Evolutionary conservation across 2,113 vertebrate genomes (phyloP), one percentile per base, ranked within the genome.

Genomic region (Jacana jacana): DNA sequence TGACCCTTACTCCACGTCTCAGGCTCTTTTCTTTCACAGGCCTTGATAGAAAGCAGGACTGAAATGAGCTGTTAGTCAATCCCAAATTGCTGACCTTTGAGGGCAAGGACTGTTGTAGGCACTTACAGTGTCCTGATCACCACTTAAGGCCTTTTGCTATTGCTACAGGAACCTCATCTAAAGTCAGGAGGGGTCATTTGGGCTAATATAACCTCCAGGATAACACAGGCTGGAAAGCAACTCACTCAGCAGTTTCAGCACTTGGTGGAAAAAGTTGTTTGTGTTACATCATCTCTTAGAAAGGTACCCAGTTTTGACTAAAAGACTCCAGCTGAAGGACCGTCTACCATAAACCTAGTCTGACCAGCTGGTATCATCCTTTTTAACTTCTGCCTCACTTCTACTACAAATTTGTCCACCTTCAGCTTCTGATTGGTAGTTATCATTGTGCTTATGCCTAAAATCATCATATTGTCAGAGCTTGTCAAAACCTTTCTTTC

Each of bases 401-500:
- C 76, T 16, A 72, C 51, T 18, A 81, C 6, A 61, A 88, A 75
- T 60, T 78, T 1, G 0, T 61, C 81, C 1, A 4, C 48, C 52
- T 93, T 75, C 70, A 75, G 24, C 69, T 81, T 76, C 91, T 84
- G 73, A 84, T 92, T 87, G 86, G 80, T 87, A 55, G 19, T 52
- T 85, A 87, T 65, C n/a, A 81, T 87, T 84, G 89, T 37, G 69
- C 72, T 95, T 95, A 93, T 94, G 92, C 88, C 92, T 90, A 89
- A 95, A 93, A 95, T 93, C 86, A 91, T 91, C 94, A 92, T 77
- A 64, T 8, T 95, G 94, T 87, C 94, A 95, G 77, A 79, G 48
- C 48, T 65, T 95, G 93, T 95, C 91, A 95, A 95, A 97, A 95
- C 92, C 52, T 79, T 87, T 84, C 80, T 51, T 84, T 78, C 81